Evolutionary conservation across 2,797 vertebrate genomes (phyloP).

Genomic region (Distichodus sexfasciatus): DNA sequence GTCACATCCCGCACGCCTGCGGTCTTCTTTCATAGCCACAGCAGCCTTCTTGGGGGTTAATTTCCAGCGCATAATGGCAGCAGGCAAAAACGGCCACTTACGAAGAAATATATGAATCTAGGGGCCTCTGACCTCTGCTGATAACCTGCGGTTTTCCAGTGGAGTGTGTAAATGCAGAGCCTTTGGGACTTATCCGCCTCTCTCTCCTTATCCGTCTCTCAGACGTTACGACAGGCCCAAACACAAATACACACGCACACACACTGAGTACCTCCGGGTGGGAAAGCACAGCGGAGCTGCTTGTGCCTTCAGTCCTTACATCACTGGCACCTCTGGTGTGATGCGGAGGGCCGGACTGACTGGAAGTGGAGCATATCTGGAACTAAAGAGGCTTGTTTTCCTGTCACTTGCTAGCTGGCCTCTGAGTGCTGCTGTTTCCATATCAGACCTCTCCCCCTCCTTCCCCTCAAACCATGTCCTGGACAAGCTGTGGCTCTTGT

Average conservation of each 20-base stretch:
- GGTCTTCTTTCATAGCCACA: slow-evolving; percentile 36
- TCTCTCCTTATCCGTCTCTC: not conserved
- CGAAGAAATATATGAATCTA: slow-evolving; percentile 33
- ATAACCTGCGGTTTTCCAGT: slow-evolving; percentile 51
- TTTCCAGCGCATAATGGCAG: slow-evolving; percentile 14
- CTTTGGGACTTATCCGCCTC: not conserved
- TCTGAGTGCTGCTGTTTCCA: slow-evolving; percentile 2
- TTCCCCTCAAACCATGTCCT: too few species aligned
- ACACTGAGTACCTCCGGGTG: not conserved
- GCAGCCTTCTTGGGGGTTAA: slow-evolving; percentile 13
- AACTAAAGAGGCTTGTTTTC: slow-evolving; percentile 34
- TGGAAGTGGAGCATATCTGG: slow-evolving; percentile 30
- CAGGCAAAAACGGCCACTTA: slow-evolving; percentile 1
- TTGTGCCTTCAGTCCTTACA: slow-evolving; percentile 27
- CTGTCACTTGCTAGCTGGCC: slow-evolving; percentile 1
- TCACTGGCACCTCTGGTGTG: slow-evolving; percentile 40
- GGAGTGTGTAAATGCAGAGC: slow-evolving; percentile 40
- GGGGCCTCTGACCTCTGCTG: slow-evolving; percentile 40
- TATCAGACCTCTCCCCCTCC: slow-evolving; percentile 3
- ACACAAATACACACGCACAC: not conserved
- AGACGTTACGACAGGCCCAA: slow-evolving; percentile 11
- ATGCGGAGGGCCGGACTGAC: slow-evolving; percentile 13
- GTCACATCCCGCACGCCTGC: slow-evolving; percentile 16
- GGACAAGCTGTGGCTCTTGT: too few species aligned
- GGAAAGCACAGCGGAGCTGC: not conserved